phyloP scores from a whole-genome alignment of 1,140 invertebrate species.

The Ylistrum balloti region DNA sequence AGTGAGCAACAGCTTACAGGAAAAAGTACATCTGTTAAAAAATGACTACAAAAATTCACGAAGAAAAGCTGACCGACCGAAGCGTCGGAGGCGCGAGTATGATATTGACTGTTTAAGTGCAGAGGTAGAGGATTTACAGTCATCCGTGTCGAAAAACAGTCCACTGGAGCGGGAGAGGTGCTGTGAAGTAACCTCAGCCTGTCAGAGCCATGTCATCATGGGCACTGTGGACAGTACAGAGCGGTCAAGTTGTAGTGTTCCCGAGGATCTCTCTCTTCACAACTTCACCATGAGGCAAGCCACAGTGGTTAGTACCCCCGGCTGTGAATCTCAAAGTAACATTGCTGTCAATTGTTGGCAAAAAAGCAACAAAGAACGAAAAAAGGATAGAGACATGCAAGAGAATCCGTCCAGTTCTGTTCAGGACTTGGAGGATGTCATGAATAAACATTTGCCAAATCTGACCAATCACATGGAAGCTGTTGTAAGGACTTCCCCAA shows the following conservation, averaged over 20 bases:
- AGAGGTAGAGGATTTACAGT: constrained; percentile 40
- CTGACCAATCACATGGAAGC: constrained; percentile 85
- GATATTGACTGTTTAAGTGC: constrained; percentile 41
- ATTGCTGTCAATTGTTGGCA: constrained; percentile 41
- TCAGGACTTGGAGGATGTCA: constrained; percentile 96
- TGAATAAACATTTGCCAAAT: constrained; percentile 96
- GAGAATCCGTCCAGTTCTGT: constrained; percentile 85
- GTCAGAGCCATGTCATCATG: neutral
- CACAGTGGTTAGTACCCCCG: neutral
- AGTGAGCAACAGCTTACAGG: constrained; percentile 53
- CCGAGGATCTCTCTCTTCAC: constrained; percentile 47
- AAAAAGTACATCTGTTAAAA: constrained; percentile 59
- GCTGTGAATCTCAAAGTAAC: constrained; percentile 56
- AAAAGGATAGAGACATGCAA: constrained; percentile 19
- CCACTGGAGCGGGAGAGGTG: neutral
- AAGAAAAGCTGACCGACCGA: constrained; percentile 79
- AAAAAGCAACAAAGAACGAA: constrained; percentile 43
- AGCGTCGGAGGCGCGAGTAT: constrained; percentile 74
- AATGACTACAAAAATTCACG: constrained; percentile 76
- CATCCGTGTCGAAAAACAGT: neutral
- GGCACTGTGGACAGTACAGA: constrained; percentile 42
- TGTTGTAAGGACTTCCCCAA: constrained; percentile 41
- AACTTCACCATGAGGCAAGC: constrained; percentile 45
- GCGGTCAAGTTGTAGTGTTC: constrained; percentile 44
- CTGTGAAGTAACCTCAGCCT: neutral